Conservation (phyloP, 2,888 invertebrate genomes). For the Fragum sueziense region DNA sequence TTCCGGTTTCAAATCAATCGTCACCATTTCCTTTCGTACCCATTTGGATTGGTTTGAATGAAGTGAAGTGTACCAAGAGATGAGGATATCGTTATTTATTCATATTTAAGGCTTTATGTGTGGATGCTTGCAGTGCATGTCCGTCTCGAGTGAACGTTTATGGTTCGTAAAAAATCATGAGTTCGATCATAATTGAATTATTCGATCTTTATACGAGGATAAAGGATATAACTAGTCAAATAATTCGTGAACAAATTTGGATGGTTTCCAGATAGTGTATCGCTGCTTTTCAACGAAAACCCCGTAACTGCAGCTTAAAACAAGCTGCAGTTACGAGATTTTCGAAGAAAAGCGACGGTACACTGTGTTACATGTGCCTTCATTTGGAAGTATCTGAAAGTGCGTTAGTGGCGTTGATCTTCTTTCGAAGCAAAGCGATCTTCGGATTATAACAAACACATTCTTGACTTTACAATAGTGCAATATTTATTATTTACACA, state of each 20-base stretch:
- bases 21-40: constrained; percentile 26
- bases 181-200: too few relatives aligned
- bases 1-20: constrained; percentile 12
- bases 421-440: not conserved
- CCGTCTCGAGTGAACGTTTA: too few relatives aligned
- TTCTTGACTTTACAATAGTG: not conserved
- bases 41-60: constrained; percentile 1
- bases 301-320: too few relatives aligned
- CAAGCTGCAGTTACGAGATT: too few relatives aligned
- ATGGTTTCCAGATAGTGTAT: not conserved
- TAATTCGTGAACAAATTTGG: too few relatives aligned
- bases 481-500: not conserved
- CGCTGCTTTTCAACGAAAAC: too few relatives aligned
- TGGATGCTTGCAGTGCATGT: not conserved
- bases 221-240: too few relatives aligned
- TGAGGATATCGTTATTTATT: too few relatives aligned
- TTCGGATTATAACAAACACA: not conserved
- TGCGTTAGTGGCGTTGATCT: not conserved
- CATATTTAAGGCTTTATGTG: not conserved
- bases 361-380: constrained; percentile 4
- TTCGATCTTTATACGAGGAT: too few relatives aligned
- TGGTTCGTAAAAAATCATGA: too few relatives aligned
- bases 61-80: not conserved
- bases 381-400: not conserved
- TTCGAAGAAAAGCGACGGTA: too few relatives aligned